Conservation (phyloP, 1,140 invertebrate species). For the Probaryconus sp. region DNA sequence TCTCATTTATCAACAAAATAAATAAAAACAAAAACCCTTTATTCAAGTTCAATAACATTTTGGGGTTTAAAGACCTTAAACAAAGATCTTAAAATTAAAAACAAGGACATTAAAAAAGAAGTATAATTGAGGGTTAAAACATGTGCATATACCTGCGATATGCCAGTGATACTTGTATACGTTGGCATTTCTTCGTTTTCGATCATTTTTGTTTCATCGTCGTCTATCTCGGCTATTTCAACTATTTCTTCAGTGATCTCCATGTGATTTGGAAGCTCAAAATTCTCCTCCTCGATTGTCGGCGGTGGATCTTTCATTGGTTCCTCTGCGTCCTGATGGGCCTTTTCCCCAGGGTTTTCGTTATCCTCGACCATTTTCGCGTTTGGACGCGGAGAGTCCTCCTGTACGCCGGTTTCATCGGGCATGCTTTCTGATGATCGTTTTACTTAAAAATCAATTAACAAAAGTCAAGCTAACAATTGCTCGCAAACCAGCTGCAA, state of each 20-base stretch:
- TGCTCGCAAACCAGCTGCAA: background rate
- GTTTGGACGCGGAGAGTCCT: conserved; percentile 31
- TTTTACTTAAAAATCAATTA: background rate
- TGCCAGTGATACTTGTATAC: conserved; percentile 62
- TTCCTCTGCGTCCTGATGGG: too few relatives aligned
- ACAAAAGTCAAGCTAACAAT: too few relatives aligned
- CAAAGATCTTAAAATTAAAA: too few relatives aligned
- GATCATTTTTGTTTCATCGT: conserved; percentile 25
- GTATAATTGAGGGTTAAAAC: background rate
- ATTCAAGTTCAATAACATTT: too few relatives aligned
- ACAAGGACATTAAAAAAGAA: background rate
- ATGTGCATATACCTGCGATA: conserved; percentile 1
- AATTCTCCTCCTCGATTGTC: background rate
- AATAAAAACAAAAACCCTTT: too few relatives aligned
- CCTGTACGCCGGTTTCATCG: conserved; percentile 44
- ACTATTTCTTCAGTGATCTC: conserved; percentile 1
- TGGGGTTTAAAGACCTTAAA: too few relatives aligned
- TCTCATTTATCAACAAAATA: too few relatives aligned
- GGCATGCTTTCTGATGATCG: conserved; percentile 17
- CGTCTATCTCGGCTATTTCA: conserved; percentile 6
- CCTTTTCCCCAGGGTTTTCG: background rate
- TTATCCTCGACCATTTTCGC: conserved; percentile 18
- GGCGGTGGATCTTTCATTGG: too few relatives aligned
- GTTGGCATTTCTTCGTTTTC: conserved; percentile 75
- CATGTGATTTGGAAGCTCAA: background rate